Evolutionary conservation across 2,888 invertebrate species (phyloP).

Genomic region (Neocrepidodera transversa): DNA sequence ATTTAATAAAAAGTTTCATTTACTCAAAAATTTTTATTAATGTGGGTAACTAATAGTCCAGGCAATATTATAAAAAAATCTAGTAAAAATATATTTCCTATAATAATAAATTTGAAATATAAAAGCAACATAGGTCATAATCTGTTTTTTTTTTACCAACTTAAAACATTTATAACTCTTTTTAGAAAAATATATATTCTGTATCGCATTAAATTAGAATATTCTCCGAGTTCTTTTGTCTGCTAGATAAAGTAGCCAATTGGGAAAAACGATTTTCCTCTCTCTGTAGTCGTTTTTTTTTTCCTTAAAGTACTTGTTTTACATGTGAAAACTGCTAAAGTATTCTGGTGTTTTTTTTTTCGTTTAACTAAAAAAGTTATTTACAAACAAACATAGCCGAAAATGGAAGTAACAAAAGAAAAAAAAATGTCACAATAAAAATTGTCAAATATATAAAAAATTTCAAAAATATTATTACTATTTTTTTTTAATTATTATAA

Average conservation of each 20-base stretch:
- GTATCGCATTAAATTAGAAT: conserved; percentile 22
- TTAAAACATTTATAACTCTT: neutral
- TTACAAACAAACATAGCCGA: neutral
- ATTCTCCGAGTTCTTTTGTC: conserved; percentile 20
- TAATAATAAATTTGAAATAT: too few species aligned
- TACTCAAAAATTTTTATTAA: too few species aligned
- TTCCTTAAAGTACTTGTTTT: neutral
- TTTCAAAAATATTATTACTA: too few species aligned
- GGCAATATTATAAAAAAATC: too few species aligned
- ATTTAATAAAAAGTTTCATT: too few species aligned
- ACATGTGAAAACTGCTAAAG: conserved; percentile 8
- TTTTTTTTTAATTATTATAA: too few species aligned
- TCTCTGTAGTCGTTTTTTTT: conserved; percentile 1
- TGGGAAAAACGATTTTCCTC: conserved; percentile 17
- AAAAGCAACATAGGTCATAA: too few species aligned
- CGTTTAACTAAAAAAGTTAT: neutral
- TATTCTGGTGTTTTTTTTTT: neutral
- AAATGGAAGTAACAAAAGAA: too few species aligned
- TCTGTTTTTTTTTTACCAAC: neutral
- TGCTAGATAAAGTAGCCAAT: conserved; percentile 20
- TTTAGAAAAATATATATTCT: neutral
- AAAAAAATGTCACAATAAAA: too few species aligned
- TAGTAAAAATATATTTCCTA: too few species aligned
- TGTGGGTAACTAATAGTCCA: too few species aligned
- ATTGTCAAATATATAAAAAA: too few species aligned